A percentile compares a stretch with the other conserved stretches of the same genome.
phyloP scores from a whole-genome alignment of 2,113 vertebrate genomes.

The Chascanopsetta lugubris region DNA sequence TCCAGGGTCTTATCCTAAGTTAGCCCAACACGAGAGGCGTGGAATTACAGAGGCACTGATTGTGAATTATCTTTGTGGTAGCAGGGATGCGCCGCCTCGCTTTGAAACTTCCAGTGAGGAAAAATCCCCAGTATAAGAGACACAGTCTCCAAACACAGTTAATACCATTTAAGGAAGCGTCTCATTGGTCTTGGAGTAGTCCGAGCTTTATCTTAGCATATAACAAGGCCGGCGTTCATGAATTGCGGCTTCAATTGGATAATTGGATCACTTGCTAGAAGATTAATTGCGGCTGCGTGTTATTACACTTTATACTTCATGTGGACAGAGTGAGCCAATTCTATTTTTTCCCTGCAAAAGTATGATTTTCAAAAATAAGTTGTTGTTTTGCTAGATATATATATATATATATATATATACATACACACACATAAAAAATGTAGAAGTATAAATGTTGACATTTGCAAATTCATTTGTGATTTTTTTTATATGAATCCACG shows the following conservation, averaged over 20 bases:
- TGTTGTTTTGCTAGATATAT: background rate
- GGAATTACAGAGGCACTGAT: conserved; percentile 58
- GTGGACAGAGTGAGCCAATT: conserved; percentile 19
- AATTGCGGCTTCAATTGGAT: conserved; percentile 67
- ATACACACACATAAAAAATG: no score
- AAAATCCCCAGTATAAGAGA: conserved; percentile 42
- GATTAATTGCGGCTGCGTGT: conserved; percentile 66
- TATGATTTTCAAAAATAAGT: background rate
- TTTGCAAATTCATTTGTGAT: conserved; percentile 24
- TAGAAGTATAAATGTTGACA: conserved; percentile 1
- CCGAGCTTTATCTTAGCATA: conserved; percentile 61
- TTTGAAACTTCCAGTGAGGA: conserved; percentile 56
- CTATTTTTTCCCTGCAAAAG: background rate
- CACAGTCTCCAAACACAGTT: conserved; percentile 63
- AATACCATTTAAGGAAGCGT: conserved; percentile 56
- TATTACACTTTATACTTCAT: conserved; percentile 51
- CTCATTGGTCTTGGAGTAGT: conserved; percentile 51
- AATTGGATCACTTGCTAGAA: conserved; percentile 72
- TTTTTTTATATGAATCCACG: conserved; percentile 51
- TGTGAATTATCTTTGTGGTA: conserved; percentile 60
- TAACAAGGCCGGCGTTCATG: conserved; percentile 54
- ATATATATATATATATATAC: background rate
- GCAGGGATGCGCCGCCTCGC: conserved; percentile 40
- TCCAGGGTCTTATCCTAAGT: conserved; percentile 57
- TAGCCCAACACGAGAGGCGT: conserved; percentile 52